These are phyloP conservation scores for Frankliniella fusca DNA, from an alignment of 2,888 invertebrate species.

Conservation along the genomic window DNA sequence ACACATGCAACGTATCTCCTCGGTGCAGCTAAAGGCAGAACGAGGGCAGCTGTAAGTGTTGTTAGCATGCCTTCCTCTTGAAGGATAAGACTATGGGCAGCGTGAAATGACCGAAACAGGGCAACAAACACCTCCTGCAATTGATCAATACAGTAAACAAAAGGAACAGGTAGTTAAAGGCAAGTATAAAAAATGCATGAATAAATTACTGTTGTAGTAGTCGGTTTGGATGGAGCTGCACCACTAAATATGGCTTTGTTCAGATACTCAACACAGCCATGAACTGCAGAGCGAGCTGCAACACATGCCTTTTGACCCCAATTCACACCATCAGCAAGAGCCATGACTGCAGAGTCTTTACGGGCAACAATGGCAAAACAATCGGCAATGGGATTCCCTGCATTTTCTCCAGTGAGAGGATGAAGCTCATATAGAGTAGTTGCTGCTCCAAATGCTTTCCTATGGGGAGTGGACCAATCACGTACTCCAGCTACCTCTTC, in stretches of 20 bases:
- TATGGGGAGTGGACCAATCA: conserved; percentile 58
- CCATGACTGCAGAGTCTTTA: conserved; percentile 70
- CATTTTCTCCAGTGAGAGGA: conserved; percentile 64
- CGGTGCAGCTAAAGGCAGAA: conserved; percentile 56
- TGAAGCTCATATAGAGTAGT: conserved; percentile 80
- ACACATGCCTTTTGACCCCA: conserved; percentile 85
- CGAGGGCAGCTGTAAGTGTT: conserved; percentile 75
- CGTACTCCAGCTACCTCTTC: conserved; percentile 50
- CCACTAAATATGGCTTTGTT: conserved; percentile 63
- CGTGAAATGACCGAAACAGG: conserved; percentile 73
- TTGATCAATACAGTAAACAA: no score
- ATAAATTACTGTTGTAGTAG: conserved; percentile 48
- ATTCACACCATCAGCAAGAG: conserved; percentile 85
- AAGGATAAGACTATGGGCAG: conserved; percentile 78
- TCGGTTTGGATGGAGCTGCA: conserved; percentile 37
- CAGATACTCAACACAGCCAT: conserved; percentile 77
- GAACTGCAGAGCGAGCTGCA: conserved; percentile 80
- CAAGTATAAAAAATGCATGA: conserved; percentile 15
- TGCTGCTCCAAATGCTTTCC: conserved; percentile 63
- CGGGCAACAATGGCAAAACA: conserved; percentile 72
- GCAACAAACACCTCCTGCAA: conserved; percentile 69
- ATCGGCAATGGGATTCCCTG: conserved; percentile 83
- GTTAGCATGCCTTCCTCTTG: conserved; percentile 78
- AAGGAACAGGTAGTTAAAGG: no score
- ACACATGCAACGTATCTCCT: conserved; percentile 69